Evolutionary conservation across 1,140 invertebrate genomes (phyloP), one percentile per base, ranked within the genome.

Genomic region (Drosophila quadrilineata): DNA sequence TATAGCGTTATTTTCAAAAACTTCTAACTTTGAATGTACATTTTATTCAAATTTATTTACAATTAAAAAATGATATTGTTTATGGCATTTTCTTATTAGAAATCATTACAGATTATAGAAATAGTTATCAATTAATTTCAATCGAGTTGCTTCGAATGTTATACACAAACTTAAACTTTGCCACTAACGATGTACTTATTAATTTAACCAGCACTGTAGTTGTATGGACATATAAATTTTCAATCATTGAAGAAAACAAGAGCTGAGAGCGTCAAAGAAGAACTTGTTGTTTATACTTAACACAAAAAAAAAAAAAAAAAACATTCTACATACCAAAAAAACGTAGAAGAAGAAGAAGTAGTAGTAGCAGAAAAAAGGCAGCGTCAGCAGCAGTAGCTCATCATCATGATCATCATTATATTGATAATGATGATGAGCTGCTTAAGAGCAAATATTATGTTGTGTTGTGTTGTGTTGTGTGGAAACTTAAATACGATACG

Each of bases 301-400:
- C 14, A 33, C 31, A 35, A 35, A 6, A 35, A 16, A 35, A 35
- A 35, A 9, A 35, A 17, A 3, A 33, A 12, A 33, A 33, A 33
- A 3, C n/a, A n/a, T n/a, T n/a, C n/a, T n/a, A n/a, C n/a, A 12
- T 12, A 33, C 31, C 10, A 12, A 12, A 12, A 33, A 12, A 33
- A 12, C n/a, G n/a, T n/a, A n/a, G n/a, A n/a, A n/a, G n/a, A n/a
- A n/a, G n/a, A n/a, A n/a, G n/a, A n/a, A n/a, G n/a, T n/a, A n/a
- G n/a, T n/a, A n/a, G n/a, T n/a, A n/a, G n/a, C n/a, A n/a, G 6
- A 35, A 16, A 28, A 43, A 28, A 16, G 41, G 69, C 77, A 53
- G 46, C 79, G 73, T 82, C 77, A 82, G 77, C 77, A 57, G 41
- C 77, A 82, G 77, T 73, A 57, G 41, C 40, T 52, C 38, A 59